phyloP scores from a whole-genome alignment of 2,888 invertebrate species.

The Cordilura impudica region DNA sequence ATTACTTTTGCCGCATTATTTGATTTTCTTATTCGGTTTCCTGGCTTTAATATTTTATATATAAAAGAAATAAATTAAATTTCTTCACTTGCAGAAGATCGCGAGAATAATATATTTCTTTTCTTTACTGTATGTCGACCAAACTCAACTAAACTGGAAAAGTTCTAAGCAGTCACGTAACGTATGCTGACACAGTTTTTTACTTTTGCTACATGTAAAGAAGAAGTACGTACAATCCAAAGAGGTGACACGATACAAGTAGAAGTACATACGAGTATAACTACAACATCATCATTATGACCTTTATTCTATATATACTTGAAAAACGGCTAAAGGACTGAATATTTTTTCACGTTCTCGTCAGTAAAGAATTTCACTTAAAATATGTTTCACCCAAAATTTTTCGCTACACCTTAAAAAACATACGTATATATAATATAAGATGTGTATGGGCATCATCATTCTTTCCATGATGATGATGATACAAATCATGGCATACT shows the following conservation, averaged over 20 bases:
- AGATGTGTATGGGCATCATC: slow-evolving; percentile 18
- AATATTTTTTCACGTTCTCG: slow-evolving; percentile 48
- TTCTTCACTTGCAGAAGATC: slow-evolving; percentile 30
- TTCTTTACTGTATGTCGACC: slow-evolving; percentile 1
- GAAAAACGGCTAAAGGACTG: too few species aligned
- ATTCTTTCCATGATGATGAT: slow-evolving; percentile 21
- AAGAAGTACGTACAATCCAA: slow-evolving; percentile 45
- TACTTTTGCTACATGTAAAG: slow-evolving; percentile 68
- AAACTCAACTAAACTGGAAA: slow-evolving; percentile 2
- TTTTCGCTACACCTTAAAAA: slow-evolving; percentile 15
- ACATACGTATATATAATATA: background rate
- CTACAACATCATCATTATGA: slow-evolving; percentile 22
- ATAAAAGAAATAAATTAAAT: slow-evolving; percentile 40
- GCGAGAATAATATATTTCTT: slow-evolving; percentile 20
- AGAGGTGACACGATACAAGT: slow-evolving; percentile 39
- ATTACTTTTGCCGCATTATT: slow-evolving; percentile 1
- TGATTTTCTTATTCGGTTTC: background rate
- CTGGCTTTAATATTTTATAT: slow-evolving; percentile 6
- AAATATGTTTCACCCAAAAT: slow-evolving; percentile 29
- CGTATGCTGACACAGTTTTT: slow-evolving; percentile 73
- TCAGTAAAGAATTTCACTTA: slow-evolving; percentile 45
- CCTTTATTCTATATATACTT: background rate
- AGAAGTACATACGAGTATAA: too few species aligned
- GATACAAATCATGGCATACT: background rate
- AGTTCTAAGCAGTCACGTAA: slow-evolving; percentile 69